phyloP scores from a whole-genome alignment of 2,113 vertebrate species.

The Vombatus ursinus region DNA sequence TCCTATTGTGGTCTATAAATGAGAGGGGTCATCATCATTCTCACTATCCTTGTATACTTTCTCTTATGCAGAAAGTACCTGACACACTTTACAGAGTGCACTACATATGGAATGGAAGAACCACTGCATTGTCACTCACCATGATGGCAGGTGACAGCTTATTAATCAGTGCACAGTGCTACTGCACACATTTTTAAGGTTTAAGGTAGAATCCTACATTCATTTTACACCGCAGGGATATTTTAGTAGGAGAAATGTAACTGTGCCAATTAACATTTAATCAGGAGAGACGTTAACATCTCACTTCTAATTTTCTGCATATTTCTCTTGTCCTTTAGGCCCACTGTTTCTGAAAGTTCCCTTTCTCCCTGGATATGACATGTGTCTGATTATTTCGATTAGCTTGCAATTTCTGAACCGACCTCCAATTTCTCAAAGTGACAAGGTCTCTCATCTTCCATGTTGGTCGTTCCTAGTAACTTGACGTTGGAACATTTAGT shows the following conservation, averaged over 20 bases:
- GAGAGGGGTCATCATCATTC: background rate
- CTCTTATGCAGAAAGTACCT: background rate
- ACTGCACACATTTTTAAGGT: background rate
- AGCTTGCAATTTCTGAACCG: background rate
- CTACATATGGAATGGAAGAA: background rate
- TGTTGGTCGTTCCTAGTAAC: background rate
- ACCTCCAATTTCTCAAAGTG: background rate
- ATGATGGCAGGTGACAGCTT: background rate
- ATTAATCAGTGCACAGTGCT: background rate
- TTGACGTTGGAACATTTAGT: background rate
- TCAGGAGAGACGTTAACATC: slow-evolving; percentile 2
- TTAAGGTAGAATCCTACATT: background rate
- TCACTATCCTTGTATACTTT: background rate
- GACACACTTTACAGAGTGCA: background rate
- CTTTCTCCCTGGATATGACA: background rate
- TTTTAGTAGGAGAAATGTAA: slow-evolving; percentile 11
- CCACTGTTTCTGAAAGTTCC: background rate
- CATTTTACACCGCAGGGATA: slow-evolving; percentile 14
- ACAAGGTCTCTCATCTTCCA: slow-evolving; percentile 8
- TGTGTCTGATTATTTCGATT: background rate
- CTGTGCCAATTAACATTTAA: slow-evolving; percentile 12
- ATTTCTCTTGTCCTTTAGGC: background rate
- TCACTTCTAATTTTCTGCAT: slow-evolving; percentile 9
- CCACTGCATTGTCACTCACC: background rate
- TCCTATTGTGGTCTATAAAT: background rate